Conservation (phyloP, 2,113 vertebrate species). For the Nibea coibor region DNA sequence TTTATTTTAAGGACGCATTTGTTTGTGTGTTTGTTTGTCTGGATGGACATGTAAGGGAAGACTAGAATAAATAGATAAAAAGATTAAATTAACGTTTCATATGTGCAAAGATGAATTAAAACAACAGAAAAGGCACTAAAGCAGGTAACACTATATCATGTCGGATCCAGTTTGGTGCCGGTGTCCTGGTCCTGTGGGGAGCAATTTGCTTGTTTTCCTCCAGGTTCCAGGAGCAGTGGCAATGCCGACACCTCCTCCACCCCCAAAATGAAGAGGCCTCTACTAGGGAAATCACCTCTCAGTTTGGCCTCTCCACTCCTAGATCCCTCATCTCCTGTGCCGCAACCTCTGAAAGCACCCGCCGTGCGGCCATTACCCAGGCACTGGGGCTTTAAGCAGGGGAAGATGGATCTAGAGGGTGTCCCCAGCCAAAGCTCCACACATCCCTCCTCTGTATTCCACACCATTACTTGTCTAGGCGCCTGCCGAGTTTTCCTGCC, state of each 20-base stretch:
- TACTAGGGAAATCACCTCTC: conserved; percentile 78
- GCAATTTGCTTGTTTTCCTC: conserved; percentile 76
- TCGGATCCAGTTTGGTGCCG: conserved; percentile 57
- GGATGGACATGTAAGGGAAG: not conserved
- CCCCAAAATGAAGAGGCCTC: conserved; percentile 75
- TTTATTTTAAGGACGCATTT: conserved; percentile 15
- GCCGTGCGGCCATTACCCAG: conserved; percentile 71
- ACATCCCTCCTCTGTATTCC: conserved; percentile 77
- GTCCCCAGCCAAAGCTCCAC: conserved; percentile 67
- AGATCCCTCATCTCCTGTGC: conserved; percentile 79
- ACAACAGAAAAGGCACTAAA: conserved; percentile 6
- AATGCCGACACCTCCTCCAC: conserved; percentile 38
- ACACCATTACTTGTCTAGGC: conserved; percentile 72
- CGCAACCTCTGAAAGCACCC: conserved; percentile 74
- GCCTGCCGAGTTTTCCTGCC: conserved; percentile 58
- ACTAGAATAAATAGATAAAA: conserved; percentile 15
- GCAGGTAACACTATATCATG: conserved; percentile 46
- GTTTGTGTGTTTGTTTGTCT: not conserved
- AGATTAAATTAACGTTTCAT: conserved; percentile 21
- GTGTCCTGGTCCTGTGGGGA: conserved; percentile 61
- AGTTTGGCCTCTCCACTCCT: conserved; percentile 72
- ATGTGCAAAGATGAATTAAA: conserved; percentile 25
- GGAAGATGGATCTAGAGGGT: conserved; percentile 77
- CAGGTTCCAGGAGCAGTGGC: conserved; percentile 43
- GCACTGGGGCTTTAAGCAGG: conserved; percentile 76